These are phyloP conservation scores for Conopomorpha cramerella DNA, from an alignment of 1,140 invertebrate species.

Conservation along the genomic window DNA sequence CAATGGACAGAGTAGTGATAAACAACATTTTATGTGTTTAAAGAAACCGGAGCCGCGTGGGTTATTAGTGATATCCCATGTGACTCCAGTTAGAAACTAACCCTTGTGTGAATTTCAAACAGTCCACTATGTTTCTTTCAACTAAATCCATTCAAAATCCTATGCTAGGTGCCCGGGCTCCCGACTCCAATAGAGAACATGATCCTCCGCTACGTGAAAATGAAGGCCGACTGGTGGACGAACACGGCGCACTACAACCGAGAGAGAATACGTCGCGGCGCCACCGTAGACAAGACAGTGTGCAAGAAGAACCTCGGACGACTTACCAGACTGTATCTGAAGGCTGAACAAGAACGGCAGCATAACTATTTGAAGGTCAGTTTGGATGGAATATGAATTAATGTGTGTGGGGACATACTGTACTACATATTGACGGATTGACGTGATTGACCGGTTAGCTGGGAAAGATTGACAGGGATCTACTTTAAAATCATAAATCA, in stretches of 20 bases:
- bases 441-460: no score
- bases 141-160: neutral
- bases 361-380: constrained; percentile 95
- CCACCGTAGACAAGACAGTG: constrained; percentile 98
- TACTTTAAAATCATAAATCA: no score
- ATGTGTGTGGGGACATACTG: no score
- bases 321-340: constrained; percentile 94
- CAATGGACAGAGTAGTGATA: no score
- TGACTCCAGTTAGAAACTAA: no score
- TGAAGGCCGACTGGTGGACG: constrained; percentile 99
- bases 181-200: constrained; percentile 99
- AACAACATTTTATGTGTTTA: no score
- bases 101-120: no score
- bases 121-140: neutral
- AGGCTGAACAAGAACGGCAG: constrained; percentile 98
- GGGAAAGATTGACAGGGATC: no score
- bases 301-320: constrained; percentile 99
- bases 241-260: constrained; percentile 99
- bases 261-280: constrained; percentile 90
- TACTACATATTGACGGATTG: no score
- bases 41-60: no score
- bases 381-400: no score
- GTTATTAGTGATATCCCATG: no score
- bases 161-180: constrained; percentile 88
- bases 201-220: constrained; percentile 99